Conservation (phyloP, 2,113 vertebrate species). For the Glaucidium brasilianum region DNA sequence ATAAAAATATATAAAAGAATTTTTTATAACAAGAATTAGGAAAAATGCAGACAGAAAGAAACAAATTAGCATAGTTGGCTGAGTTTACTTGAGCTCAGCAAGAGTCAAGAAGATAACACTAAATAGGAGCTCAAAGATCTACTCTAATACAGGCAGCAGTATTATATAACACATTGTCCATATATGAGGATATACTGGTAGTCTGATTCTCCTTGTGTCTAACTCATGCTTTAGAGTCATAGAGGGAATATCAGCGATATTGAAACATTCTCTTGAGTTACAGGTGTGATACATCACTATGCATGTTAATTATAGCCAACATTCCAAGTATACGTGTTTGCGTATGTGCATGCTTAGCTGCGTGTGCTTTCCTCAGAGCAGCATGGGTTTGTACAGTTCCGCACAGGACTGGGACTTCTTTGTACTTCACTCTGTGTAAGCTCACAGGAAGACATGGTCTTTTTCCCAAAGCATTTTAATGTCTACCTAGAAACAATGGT, state of each 20-base stretch:
- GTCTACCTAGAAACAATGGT: slow-evolving; percentile 47
- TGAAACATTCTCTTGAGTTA: background rate
- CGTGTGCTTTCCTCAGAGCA: background rate
- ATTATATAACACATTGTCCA: background rate
- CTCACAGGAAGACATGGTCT: slow-evolving; percentile 51
- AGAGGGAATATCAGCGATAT: background rate
- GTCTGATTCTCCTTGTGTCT: background rate
- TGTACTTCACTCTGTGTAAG: background rate
- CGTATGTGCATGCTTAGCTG: background rate
- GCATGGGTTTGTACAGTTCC: background rate
- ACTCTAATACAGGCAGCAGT: background rate
- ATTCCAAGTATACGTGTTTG: background rate
- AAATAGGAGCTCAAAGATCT: background rate
- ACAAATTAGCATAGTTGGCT: background rate
- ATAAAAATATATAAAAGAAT: background rate
- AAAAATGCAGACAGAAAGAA: background rate
- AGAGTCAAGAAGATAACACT: background rate
- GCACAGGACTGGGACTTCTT: background rate
- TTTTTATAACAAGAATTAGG: background rate
- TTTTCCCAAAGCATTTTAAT: slow-evolving; percentile 38
- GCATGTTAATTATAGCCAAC: background rate
- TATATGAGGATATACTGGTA: accelerated
- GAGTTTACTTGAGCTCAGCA: background rate
- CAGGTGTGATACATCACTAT: background rate
- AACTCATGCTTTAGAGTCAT: background rate